Evolutionary conservation across 2,113 vertebrate species (phyloP), one percentile per base, ranked within the genome.

Genomic region (Xiphophorus hellerii): DNA sequence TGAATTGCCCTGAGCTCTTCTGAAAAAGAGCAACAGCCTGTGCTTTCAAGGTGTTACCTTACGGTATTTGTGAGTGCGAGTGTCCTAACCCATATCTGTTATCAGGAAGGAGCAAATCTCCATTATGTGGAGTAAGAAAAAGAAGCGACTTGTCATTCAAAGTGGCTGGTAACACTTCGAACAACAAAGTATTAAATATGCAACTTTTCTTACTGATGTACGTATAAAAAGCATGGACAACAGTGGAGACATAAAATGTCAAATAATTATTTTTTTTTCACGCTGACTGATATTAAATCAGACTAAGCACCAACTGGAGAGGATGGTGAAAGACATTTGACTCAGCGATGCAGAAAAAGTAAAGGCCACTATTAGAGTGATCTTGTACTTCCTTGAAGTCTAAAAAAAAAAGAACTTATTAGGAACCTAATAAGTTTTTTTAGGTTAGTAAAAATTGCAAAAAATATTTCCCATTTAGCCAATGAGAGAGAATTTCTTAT

Each of bases 1-100:
- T 71, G 76, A 81, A 78, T 82, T 83, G 84, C 87, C 90, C 75
- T 3, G 0, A 90, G 87, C 90, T 78, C 66, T 82, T 90, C 86
- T 88, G 31, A 84, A 77, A 37, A 88, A 85, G 70, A 86, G 89
- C 86, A 87, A 84, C 73, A 89, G 77, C 54, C 66, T 77, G n/a
- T 27, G 70, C 35, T 88, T 88, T 71, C 42, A 15, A 0, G 6
- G 63, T 84, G 62, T 73, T 62, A 29, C 44, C 69, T 64, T 25
- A 78, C 27, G 70, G 65, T 71, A 35, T 70, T 44, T 77, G 64
- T 83, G 48, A 30, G 58, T 72, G 28, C 48, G 63, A 80, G 80
- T 66, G 69, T 68, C 72, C n/a, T 42, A 75, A 77, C 8, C 71
- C 71, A 73, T 78, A 89, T 88, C 74, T 75, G 29, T 90, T 87